Evolutionary conservation across 2,888 invertebrate genomes (phyloP).

Genomic region (Eristalis pertinax): DNA sequence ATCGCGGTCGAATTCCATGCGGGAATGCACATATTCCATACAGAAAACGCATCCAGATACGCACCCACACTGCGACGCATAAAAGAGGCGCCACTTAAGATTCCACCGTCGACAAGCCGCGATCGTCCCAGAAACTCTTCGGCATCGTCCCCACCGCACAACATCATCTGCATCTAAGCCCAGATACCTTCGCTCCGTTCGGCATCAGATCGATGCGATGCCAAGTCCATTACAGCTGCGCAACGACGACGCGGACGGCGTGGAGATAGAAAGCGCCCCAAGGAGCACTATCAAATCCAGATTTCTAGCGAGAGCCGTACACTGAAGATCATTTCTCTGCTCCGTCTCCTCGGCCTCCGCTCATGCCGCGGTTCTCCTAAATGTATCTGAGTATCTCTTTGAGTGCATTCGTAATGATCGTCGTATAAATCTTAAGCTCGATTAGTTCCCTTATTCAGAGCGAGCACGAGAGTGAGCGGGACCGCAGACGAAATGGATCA

Average conservation of each 20-base stretch:
- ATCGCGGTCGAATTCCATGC: background rate
- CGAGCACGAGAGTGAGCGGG: conserved; percentile 30
- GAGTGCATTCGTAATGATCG: conserved; percentile 73
- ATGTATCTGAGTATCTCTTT: conserved; percentile 68
- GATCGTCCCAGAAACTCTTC: conserved; percentile 44
- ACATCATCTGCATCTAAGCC: conserved; percentile 28
- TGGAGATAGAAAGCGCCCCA: conserved; percentile 42
- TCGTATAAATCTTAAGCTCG: conserved; percentile 73
- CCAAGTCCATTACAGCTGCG: conserved; percentile 62
- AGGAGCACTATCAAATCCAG: conserved; percentile 65
- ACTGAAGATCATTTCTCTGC: background rate
- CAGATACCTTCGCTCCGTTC: conserved; percentile 26
- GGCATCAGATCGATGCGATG: conserved; percentile 31
- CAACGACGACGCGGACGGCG: conserved; percentile 1
- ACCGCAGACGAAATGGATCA: conserved; percentile 48
- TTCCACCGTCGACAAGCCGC: conserved; percentile 67
- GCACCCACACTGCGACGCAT: conserved; percentile 62
- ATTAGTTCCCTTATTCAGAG: conserved; percentile 54
- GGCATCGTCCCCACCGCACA: conserved; percentile 22
- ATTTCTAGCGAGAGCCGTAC: conserved; percentile 45
- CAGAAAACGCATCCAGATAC: conserved; percentile 5
- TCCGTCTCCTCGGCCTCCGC: conserved; percentile 8
- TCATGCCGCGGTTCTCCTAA: conserved; percentile 27
- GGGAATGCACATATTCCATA: background rate
- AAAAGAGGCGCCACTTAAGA: conserved; percentile 73